Evolutionary conservation across 2,797 vertebrate genomes (phyloP).

Genomic region (Morelia viridis): DNA sequence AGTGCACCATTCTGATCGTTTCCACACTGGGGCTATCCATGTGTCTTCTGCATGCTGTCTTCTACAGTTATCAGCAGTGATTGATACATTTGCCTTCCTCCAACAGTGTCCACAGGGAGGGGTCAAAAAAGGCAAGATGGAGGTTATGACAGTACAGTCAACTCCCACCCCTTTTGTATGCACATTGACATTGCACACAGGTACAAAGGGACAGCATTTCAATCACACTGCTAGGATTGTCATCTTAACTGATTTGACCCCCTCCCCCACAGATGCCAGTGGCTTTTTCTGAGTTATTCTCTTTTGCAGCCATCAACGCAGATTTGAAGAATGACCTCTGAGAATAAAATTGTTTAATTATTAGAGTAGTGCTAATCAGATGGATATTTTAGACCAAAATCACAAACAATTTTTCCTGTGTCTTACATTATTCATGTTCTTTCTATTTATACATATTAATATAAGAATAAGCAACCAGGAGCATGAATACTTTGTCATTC

Average conservation of each 20-base stretch:
- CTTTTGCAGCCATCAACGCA: conserved; percentile 31
- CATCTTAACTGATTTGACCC: background rate
- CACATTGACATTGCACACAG: background rate
- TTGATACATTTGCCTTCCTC: background rate
- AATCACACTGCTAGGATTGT: background rate
- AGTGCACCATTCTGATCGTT: background rate
- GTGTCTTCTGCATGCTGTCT: background rate
- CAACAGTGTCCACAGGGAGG: background rate
- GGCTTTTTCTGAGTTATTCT: conserved; percentile 19
- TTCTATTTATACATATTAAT: conserved; percentile 60
- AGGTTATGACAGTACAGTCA: background rate
- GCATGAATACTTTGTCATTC: conserved; percentile 49
- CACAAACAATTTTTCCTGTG: conserved; percentile 49
- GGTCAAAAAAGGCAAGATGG: background rate
- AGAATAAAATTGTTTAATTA: conserved; percentile 50
- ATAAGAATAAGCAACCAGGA: conserved; percentile 54
- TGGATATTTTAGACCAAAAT: conserved; percentile 60
- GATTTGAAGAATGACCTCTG: conserved; percentile 61
- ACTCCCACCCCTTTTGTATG: background rate
- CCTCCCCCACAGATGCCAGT: background rate
- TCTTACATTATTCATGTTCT: conserved; percentile 67
- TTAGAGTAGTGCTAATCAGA: conserved; percentile 57
- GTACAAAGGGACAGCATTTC: background rate
- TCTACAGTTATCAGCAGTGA: background rate
- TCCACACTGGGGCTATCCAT: background rate